Evolutionary conservation across 2,797 vertebrate species (phyloP).

Genomic region (Argyrosomus regius): DNA sequence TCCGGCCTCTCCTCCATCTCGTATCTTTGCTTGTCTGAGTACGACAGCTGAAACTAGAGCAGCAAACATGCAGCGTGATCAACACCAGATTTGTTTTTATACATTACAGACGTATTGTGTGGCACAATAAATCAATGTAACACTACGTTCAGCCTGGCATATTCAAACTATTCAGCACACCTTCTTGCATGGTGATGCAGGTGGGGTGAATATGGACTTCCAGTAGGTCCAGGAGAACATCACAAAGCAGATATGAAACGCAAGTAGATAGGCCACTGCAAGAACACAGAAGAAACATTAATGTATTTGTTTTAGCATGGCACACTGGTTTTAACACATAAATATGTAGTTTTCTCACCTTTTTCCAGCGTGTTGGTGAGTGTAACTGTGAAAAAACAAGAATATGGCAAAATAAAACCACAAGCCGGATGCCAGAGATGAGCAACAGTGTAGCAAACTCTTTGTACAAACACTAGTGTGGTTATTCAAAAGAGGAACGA

Average conservation of each 20-base stretch:
- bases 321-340: background rate
- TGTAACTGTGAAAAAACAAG: constrained; percentile 90
- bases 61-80: background rate
- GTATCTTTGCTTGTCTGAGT: constrained; percentile 93
- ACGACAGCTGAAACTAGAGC: constrained; percentile 94
- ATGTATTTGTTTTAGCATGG: background rate
- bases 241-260: constrained; percentile 95
- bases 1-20: constrained; percentile 95
- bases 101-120: background rate
- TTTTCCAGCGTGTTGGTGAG: constrained; percentile 92
- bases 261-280: constrained; percentile 92
- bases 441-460: background rate
- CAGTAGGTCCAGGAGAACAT: constrained; percentile 99
- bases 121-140: background rate
- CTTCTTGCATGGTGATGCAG: constrained; percentile 93
- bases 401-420: background rate
- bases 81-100: background rate
- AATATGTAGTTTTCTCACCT: constrained; percentile 82
- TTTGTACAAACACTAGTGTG: background rate
- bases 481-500: background rate
- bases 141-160: background rate
- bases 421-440: fast-evolving
- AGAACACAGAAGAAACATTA: constrained; percentile 24
- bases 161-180: constrained; percentile 74
- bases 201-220: constrained; percentile 97